Evolutionary conservation across 2,113 vertebrate genomes (phyloP), one percentile per base, ranked within the genome.

Genomic region (Callithrix jacchus): DNA sequence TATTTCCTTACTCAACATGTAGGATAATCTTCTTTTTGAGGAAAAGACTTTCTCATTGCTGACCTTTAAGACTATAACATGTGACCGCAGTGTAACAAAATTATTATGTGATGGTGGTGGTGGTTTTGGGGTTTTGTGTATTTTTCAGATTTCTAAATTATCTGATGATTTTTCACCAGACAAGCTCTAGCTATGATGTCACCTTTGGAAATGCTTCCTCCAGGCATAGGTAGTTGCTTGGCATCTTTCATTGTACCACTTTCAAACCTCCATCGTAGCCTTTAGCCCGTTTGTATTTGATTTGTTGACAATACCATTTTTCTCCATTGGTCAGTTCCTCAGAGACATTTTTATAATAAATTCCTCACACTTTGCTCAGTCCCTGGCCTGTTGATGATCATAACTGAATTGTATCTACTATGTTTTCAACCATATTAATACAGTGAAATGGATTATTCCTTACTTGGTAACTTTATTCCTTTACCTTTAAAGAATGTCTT

Each of bases 31-130:
- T 91, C 30, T 68, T 77, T 92, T 89, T 79, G 12, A 25, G 23
- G 21, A 88, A 88, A 30, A 96, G 70, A 25, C 87, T 96, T 96
- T 47, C 77, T 93, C 54, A 11, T 94, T 77, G 35, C 37, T 74
- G 54, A 54, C 79, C 66, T 92, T 82, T 79, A 83, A 88, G 58
- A 81, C 77, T 42, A 18, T 92, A 85, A 77, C 68, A 42, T 88
- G 52, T 73, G 58, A 84, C 76, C 70, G 13, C 42, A 90, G 17
- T 73, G 6, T 73, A 87, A 71, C 70, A 88, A 58, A 83, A 49
- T 49, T 58, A 14, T 77, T 30, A 10, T 17, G 18, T 56, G 17
- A 16, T 27, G 42, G 49, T 74, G 16, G 74, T 47, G 40, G 47
- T 45, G 17, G 18, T 45, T 76, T 87, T 86, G 76, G 27, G 61